A percentile compares a stretch with the other conserved stretches of the same genome.
phyloP scores from a whole-genome alignment of 2,888 invertebrate species.

The Neoascia interrupta region DNA sequence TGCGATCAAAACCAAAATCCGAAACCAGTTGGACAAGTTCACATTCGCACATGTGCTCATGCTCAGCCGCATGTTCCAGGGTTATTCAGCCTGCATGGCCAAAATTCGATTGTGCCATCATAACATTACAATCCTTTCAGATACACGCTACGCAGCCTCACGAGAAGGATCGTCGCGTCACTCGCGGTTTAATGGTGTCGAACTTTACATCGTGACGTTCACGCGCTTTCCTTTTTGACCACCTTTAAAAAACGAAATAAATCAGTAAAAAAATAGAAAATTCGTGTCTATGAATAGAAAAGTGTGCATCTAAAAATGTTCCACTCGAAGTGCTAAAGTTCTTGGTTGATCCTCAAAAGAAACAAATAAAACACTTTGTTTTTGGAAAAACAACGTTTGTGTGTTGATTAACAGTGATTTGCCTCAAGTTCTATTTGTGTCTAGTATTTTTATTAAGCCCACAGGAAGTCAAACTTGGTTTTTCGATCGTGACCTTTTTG shows the following conservation, averaged over 20 bases:
- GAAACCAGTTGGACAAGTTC: conserved; percentile 64
- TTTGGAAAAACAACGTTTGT: too few relatives aligned
- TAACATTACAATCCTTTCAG: conserved; percentile 36
- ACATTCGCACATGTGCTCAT: conserved; percentile 61
- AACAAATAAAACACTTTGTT: too few relatives aligned
- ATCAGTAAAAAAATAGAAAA: conserved; percentile 6
- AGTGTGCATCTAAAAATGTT: too few relatives aligned
- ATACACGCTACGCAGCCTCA: conserved; percentile 8
- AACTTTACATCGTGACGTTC: conserved; percentile 15
- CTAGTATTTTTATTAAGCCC: too few relatives aligned
- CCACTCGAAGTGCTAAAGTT: neutral
- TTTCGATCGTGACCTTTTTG: conserved; percentile 10
- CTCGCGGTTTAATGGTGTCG: too few relatives aligned
- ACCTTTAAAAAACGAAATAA: conserved; percentile 11
- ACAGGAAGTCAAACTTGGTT: too few relatives aligned
- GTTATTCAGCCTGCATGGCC: too few relatives aligned
- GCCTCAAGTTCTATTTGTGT: too few relatives aligned
- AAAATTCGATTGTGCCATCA: conserved; percentile 13
- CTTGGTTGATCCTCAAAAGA: too few relatives aligned
- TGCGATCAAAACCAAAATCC: conserved; percentile 30
- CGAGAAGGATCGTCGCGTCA: neutral
- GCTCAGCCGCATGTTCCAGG: conserved; percentile 20
- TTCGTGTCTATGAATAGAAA: conserved; percentile 52
- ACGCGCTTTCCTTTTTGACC: conserved; percentile 5
- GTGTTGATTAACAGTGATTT: too few relatives aligned